These are phyloP conservation scores for Mormyrus iriodes DNA, from an alignment of 2,113 vertebrate species.

Conservation along the genomic window DNA sequence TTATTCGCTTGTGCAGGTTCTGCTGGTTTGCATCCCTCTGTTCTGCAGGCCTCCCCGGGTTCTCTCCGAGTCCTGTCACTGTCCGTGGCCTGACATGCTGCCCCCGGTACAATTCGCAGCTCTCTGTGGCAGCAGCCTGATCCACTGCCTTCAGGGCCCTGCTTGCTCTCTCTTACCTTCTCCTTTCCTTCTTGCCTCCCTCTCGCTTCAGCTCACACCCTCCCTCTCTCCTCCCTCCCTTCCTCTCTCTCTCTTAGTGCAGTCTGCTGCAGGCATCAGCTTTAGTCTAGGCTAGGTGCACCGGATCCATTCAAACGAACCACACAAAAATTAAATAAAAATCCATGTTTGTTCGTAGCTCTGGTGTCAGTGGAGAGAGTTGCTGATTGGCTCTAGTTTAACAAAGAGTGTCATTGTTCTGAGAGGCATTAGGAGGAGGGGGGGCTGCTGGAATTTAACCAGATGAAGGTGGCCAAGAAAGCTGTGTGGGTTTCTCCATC, in stretches of 20 bases:
- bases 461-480: constrained; percentile 17
- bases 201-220: background rate
- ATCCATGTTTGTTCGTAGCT: constrained; percentile 16
- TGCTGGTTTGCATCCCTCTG: background rate
- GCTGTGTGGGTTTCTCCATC: constrained; percentile 20
- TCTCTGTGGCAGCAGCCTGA: constrained; percentile 19
- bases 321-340: background rate
- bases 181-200: background rate
- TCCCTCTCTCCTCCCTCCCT: background rate
- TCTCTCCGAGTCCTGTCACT: background rate
- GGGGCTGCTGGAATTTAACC: constrained; percentile 1
- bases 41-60: background rate
- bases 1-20: background rate
- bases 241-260: constrained; percentile 12
- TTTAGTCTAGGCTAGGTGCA: constrained; percentile 15
- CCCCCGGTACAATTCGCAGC: background rate
- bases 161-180: constrained; percentile 4
- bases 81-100: constrained; percentile 16
- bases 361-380: background rate
- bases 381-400: constrained; percentile 7
- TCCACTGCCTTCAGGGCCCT: constrained; percentile 19
- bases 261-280: constrained; percentile 23
- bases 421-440: background rate
- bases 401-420: constrained; percentile 6
- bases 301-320: constrained; percentile 12